These are phyloP conservation scores for Caenorhabditis inopinata DNA, from an alignment of 1,140 invertebrate genomes.

Conservation along the genomic window DNA sequence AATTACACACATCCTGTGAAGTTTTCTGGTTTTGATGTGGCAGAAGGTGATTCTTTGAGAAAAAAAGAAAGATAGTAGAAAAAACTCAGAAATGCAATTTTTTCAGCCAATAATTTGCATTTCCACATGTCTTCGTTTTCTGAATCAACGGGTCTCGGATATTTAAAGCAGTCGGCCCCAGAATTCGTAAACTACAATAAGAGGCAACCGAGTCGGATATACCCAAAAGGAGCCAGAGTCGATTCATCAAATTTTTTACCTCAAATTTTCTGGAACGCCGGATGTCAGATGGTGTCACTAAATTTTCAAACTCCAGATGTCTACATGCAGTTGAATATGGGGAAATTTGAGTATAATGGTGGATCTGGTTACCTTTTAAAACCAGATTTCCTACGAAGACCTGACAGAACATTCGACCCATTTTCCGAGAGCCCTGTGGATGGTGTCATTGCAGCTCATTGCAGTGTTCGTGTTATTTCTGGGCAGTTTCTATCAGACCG, in stretches of 20 bases:
- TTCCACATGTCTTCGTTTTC: constrained; percentile 99
- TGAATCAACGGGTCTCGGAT: constrained; percentile 89
- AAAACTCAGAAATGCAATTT: neutral
- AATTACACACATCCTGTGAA: constrained; percentile 99
- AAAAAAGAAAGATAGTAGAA: neutral
- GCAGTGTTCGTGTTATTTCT: constrained; percentile 82
- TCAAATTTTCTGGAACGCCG: constrained; percentile 99
- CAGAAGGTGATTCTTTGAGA: constrained; percentile 75
- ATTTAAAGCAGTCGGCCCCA: constrained; percentile 89
- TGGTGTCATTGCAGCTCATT: constrained; percentile 97
- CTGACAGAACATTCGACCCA: constrained; percentile 94
- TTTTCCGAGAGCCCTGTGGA: constrained; percentile 98
- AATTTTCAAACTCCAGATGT: constrained; percentile 99
- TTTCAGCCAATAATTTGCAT: constrained; percentile 85
- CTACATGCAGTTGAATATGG: constrained; percentile 99
- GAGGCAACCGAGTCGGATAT: constrained; percentile 95
- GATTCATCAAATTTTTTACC: constrained; percentile 99
- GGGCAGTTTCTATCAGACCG: constrained; percentile 99
- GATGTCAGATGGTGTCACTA: constrained; percentile 99
- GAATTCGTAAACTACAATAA: constrained; percentile 99
- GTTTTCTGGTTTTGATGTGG: constrained; percentile 94
- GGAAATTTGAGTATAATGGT: constrained; percentile 99
- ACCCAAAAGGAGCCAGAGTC: constrained; percentile 94
- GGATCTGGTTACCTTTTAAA: constrained; percentile 94
- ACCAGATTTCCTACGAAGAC: constrained; percentile 96